These are phyloP conservation scores for Clavelina lepadiformis DNA, from an alignment of 23 tunicate species.

Conservation along the genomic window DNA sequence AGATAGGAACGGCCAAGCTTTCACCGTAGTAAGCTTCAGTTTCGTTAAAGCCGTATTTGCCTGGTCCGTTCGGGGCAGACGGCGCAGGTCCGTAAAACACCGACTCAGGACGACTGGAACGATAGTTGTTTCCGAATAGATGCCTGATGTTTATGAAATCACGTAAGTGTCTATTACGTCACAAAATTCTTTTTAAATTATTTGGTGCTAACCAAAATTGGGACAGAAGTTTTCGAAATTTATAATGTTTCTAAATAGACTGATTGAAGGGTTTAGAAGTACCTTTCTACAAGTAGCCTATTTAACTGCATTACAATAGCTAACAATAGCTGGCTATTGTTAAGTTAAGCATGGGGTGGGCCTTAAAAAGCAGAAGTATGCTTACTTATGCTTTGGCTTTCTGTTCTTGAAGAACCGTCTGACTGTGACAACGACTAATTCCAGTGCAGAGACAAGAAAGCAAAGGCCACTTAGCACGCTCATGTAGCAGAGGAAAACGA, in stretches of 20 bases:
- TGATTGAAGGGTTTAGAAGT: too few species aligned
- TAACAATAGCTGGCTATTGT: too few species aligned
- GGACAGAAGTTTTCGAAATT: neutral
- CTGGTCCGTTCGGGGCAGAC: constrained; percentile 36
- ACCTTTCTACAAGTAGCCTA: too few species aligned
- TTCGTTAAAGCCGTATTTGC: constrained; percentile 16
- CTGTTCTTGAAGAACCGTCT: constrained; percentile 46
- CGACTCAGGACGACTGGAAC: constrained; percentile 25
- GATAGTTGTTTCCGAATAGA: constrained; percentile 3
- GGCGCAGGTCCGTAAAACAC: constrained; percentile 71
- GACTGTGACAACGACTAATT: constrained; percentile 60
- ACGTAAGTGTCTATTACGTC: neutral
- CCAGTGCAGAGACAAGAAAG: constrained; percentile 61
- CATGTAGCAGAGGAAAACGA: constrained; percentile 92
- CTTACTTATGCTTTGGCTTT: constrained; percentile 45
- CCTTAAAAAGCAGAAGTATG: neutral
- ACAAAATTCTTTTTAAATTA: too few species aligned
- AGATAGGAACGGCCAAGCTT: constrained; percentile 65
- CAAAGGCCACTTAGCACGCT: constrained; percentile 73
- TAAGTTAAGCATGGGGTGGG: too few species aligned
- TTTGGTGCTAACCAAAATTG: neutral
- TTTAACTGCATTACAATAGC: too few species aligned
- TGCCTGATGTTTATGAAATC: too few species aligned
- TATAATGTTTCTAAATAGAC: too few species aligned
- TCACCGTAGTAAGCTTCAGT: constrained; percentile 26